Evolutionary conservation across 2,113 vertebrate species (phyloP), one percentile per base, ranked within the genome.

Genomic region (Miniopterus natalensis): DNA sequence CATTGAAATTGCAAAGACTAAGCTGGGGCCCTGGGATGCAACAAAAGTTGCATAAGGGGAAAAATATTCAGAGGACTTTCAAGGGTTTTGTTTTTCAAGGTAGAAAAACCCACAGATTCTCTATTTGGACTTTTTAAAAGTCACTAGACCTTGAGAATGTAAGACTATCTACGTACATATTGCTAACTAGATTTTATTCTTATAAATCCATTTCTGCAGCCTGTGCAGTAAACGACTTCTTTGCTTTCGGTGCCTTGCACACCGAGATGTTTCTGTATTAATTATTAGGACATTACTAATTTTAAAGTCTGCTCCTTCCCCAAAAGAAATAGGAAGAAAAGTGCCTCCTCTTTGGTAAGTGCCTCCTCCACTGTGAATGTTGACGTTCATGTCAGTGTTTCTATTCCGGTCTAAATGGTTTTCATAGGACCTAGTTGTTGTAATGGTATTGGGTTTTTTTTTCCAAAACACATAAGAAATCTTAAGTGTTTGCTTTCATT

Each of bases 91-190:
- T 53, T 90, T 94, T 85, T 77, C 73, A 80, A 49, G 88, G 25
- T 71, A 90, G 53, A 93, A 93, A 96, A 95, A 61, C 12, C 25
- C 5, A 21, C 81, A 68, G 40, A 81, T 61, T 96, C 53, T 90
- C 8, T 75, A 47, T 79, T 74, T 21, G 88, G 49, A 87, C 57
- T 75, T 84, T 80, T 42, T 8, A 68, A 85, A 77, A 84, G 49
- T 68, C 45, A 29, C 73, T 36, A 36, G n/a, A 55, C 42, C 66
- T 87, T 47, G 73, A 49, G 13, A 93, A 57, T 77, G 74, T 65
- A n/a, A 77, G 55, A 78, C 59, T 90, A 65, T 25, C 4, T 78
- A 5, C 27, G 78, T 83, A 55, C 9, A 3, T 90, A 49, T 71
- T 25, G 51, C 79, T 88, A 73, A 78, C 9, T 83, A 93, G 36